Conservation (phyloP, 2,888 invertebrate species). For the Tenthredo notha region DNA sequence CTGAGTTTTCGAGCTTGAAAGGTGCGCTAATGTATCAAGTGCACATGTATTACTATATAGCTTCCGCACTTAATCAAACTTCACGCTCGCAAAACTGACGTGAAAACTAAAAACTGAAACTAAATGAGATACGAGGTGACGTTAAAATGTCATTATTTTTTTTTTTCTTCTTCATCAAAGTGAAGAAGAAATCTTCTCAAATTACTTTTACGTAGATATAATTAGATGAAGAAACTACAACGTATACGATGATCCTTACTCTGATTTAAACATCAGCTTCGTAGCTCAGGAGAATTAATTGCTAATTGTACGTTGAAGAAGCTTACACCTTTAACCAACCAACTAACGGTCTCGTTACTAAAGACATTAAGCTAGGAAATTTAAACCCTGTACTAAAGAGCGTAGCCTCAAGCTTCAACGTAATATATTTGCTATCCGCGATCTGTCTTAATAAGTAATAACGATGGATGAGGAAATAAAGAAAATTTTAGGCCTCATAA, state of each 20-base stretch:
- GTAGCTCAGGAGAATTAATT: conserved; percentile 1
- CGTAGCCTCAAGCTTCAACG: not conserved
- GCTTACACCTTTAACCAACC: not conserved
- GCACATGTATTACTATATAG: conserved; percentile 1
- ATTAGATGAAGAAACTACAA: not conserved
- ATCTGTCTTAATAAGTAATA: conserved; percentile 36
- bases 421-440: conserved; percentile 15
- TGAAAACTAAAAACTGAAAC: not conserved
- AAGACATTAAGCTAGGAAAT: conserved; percentile 25
- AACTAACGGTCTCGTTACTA: not conserved
- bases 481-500: conserved; percentile 36
- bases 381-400: conserved; percentile 12
- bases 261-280: not conserved
- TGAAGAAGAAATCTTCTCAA: not conserved
- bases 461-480: conserved; percentile 42
- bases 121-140: not conserved
- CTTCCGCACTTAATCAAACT: conserved; percentile 14
- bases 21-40: conserved; percentile 11
- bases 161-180: not conserved
- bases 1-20: conserved; percentile 11
- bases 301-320: conserved; percentile 15
- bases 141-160: not conserved
- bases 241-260: not conserved
- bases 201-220: not conserved
- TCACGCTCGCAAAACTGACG: not conserved